Base-by-base conservation (phyloP, 2,797 vertebrate genomes). In the Propithecus deckenii region DNA sequence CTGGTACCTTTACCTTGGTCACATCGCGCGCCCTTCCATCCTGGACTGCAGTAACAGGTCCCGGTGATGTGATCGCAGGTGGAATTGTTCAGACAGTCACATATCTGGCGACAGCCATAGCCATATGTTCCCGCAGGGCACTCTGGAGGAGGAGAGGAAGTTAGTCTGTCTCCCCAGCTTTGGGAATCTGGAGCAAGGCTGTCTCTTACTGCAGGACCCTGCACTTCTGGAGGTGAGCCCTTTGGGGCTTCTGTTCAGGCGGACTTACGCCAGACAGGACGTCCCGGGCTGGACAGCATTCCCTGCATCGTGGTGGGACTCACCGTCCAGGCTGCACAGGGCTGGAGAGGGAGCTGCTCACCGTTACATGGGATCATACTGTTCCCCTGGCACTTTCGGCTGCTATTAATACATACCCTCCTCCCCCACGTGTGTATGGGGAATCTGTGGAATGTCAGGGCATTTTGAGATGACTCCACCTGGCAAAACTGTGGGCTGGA, bases 31-130 rank as follows among this genome's bases (percentile, higher is more conserved):
- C 99, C 99, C 94, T 99, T 99, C 99, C 99, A 99, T 88, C 99
- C 99, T 1, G 99, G 99, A 98, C 98, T 99, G 97, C 99, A 99
- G 98, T 99, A 99, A 96, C 99, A 99, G 0, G 99, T 99, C 20
- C 99, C 99, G 0, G 99, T 99, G 98, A 99, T 99, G 98, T 99
- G 99, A 98, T 99, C 99, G 57, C 99, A 99, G 38, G 99, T 99
- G 87, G 99, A 99, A 98, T 99, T 99, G 97, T 99, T 99, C 6
- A 99, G 98, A 96, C 99, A 99, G 97, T 99, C 99, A 65, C 99
- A 99, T 93, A 99, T 99, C 98, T 99, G 99, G 35, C 99, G 99
- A 97, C 99, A 99, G 57, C 99, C 99, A 0, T 99, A 99, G 69
- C 99, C 99, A 0, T 99, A 99, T 0, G 99, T 99, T 43, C 99